Base-by-base conservation (phyloP, 2,797 vertebrate genomes). In the Sebastes matsubarae region DNA sequence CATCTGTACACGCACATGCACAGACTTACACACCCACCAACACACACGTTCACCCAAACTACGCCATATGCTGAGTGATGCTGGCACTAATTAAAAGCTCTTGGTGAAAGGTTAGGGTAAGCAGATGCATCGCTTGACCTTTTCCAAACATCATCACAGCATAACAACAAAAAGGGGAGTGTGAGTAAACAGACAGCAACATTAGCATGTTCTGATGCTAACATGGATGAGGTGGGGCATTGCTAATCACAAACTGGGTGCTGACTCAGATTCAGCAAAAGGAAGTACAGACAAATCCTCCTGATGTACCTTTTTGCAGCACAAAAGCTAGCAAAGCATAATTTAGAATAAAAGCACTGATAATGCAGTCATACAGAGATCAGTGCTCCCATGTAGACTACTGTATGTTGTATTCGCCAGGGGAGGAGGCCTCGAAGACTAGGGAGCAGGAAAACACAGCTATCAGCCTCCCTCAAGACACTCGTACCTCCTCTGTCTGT, bases 51-150 rank as follows among this genome's bases (percentile, higher is more conserved):
- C 34, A 46, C 77, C 68, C 67, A 81, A 46, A 72, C 68, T 10
- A 7, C 68, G 72, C 90, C 94, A 95, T 93, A 93, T 92, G 92
- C 91, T 92, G 93, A 46, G 79, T 84, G 77, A 87, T 91, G 78
- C 87, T 92, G 91, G 88, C 83, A 63, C 87, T 96, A 95, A 96
- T 96, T 96, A 95, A 94, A 94, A 95, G 88, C 90, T 75, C 80
- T 93, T 70, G 77, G 89, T 79, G 73, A 91, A 93, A 92, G 92
- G 90, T 94, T 89, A 93, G 84, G 87, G 64, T 77, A 82, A 92
- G 90, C 94, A 94, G 89, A 95, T 92, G 93, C 92, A 68, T 64
- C 77, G 85, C 91, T 75, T 89, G 90, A 94, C 93, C 92, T 91
- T 91, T 94, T 81, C 60, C 70, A 68, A 88, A 87, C 83, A 86